Evolutionary conservation across 2,113 vertebrate genomes (phyloP), one percentile per base, ranked within the genome.

Genomic region (Coracopsis vasa): DNA sequence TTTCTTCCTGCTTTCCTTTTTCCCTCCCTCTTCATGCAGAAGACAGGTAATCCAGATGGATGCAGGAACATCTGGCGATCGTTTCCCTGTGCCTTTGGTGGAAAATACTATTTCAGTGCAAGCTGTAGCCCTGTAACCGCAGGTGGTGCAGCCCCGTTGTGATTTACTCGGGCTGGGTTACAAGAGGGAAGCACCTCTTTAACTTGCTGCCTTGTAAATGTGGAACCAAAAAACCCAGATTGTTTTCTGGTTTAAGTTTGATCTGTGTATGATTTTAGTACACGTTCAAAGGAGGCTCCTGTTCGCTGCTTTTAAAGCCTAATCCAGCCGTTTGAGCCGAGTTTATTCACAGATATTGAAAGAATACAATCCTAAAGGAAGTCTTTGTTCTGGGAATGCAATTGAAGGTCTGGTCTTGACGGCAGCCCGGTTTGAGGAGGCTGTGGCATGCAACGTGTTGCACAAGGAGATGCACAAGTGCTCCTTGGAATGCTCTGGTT

Each of bases 371-470:
- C 45, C 56, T 48, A 33, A 41, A 70, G 48, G 29, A 61, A 72
- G 28, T 14, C 16, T 47, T 53, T 53, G 28, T 41, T 90, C 27
- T 72, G 3, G 37, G 61, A 20, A 16, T 28, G 45, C 21, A 16
- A 28, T 79, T 51, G 8, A 66, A 33, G 45, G 17, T 37, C 73
- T 85, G 89, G 21, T 12, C 41, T 62, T 1, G 0, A 42, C 35
- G 47, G 51, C 45, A 83, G 61, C 9, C 0, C 0, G 45, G 2
- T 42, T 29, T 23, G 64, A 41, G 81, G 33, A 56, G 60, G 44
- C 65, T 5, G 20, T 71, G 53, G 13, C 7, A 2, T 0, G 4
- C 27, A 16, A 20, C 35, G 1, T 3, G 0, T 29, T 28, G 58
- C 28, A 9, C 4, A 19, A 13, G 60, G 31, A 37, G 33, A 8